Evolutionary conservation across 2,888 invertebrate genomes (phyloP), one percentile per base, ranked within the genome.

Genomic region (Phalera bucephala): DNA sequence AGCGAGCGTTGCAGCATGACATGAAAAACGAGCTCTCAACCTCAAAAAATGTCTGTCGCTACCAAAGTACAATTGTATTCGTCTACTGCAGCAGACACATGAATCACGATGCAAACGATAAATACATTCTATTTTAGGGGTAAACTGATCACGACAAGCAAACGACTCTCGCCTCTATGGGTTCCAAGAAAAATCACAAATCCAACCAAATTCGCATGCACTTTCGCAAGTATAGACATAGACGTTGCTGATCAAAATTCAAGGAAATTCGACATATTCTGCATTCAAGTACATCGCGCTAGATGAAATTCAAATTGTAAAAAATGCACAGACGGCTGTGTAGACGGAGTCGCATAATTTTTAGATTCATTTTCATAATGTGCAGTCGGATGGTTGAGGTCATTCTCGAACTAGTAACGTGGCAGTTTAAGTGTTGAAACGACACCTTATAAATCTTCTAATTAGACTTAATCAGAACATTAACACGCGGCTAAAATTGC

Each of bases 281-380:
- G 87, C 86, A 87, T 67, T 79, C 74, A 79, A 85, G 84, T 84
- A 85, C 83, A 83, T 81, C 72, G 71, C 63, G 68, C 57, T 50
- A 66, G 67, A 79, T 80, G 68, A 80, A 80, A 80, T 80, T 82
- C 77, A 82, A 76, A 79, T 81, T 60, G 68, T 73, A 83, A 84
- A 86, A 85, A 88, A 88, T 88, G 87, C 86, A 84, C 75, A 83
- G 85, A 84, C 81, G 64, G 45, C 52, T 66, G 56, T 65, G 60
- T 76, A 71, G 75, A 81, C 71, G 49, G 64, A 51, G 64, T 40
- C 65, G 87, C 58, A 89, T 89, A 89, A 87, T 85, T 84, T 86
- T 85, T 60, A 86, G 78, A 86, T 86, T 80, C 78, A 86, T 88
- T 88, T 76, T 75, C 76, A 88, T 86, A 87, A 83, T 87, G 77